Evolutionary conservation across 2,113 vertebrate genomes (phyloP).

Genomic region (Carettochelys insculpta): DNA sequence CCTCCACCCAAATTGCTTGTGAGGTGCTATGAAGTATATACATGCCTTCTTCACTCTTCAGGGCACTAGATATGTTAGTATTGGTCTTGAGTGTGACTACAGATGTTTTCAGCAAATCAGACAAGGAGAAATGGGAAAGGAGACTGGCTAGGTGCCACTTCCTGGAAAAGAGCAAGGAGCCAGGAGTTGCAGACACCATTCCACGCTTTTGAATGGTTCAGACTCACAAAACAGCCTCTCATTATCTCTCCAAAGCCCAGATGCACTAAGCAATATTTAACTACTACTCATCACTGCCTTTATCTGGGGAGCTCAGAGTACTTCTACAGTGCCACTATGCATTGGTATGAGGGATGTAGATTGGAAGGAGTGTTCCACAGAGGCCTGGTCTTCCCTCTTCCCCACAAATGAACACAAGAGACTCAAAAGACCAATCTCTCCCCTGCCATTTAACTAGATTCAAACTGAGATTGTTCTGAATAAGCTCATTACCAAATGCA

Average conservation of each 20-base stretch:
- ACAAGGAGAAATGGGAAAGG: not conserved
- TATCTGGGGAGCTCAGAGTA: not conserved
- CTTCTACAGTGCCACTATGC: not conserved
- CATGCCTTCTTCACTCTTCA: not conserved
- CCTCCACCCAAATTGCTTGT: slow-evolving; percentile 5
- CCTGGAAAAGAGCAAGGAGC: not conserved
- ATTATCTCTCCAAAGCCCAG: slow-evolving; percentile 11
- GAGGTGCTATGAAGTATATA: not conserved
- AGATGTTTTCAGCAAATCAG: not conserved
- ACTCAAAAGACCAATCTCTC: not conserved
- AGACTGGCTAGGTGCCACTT: not conserved
- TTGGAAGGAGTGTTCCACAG: not conserved
- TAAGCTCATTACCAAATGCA: not conserved
- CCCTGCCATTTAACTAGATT: rapidly evolving
- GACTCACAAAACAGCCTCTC: not conserved
- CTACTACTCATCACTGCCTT: slow-evolving; percentile 7
- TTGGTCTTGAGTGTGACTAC: not conserved
- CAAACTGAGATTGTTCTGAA: not conserved
- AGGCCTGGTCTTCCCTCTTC: rapidly evolving
- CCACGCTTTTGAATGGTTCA: not conserved
- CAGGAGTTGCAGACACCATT: not conserved
- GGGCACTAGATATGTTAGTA: not conserved
- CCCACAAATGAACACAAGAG: rapidly evolving
- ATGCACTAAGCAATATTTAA: slow-evolving; percentile 2
- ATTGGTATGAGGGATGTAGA: not conserved